These are phyloP conservation scores for Eremophila alpestris DNA, from an alignment of 2,797 vertebrate species.

Conservation along the genomic window DNA sequence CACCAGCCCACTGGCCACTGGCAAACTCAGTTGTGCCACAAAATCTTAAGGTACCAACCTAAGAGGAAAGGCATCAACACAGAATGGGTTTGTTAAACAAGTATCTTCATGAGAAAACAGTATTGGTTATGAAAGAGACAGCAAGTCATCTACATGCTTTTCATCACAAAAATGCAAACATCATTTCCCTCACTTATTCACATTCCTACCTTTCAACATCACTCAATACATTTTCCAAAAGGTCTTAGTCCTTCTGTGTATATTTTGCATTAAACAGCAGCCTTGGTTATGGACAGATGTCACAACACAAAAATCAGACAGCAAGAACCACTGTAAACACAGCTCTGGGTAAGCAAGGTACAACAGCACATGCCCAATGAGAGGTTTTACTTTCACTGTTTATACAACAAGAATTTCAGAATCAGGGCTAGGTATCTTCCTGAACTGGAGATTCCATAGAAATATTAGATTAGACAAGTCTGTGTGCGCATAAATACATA, in stretches of 20 bases:
- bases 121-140: not conserved
- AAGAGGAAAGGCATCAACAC: not conserved
- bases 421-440: not conserved
- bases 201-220: not conserved
- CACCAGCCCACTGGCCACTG: conserved; percentile 93
- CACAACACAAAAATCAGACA: not conserved
- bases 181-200: not conserved
- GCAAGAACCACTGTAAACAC: not conserved
- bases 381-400: not conserved
- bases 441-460: not conserved
- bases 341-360: not conserved
- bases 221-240: not conserved
- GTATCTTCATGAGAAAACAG: not conserved
- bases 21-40: conserved; percentile 95
- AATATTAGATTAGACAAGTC: not conserved
- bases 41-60: conserved; percentile 92
- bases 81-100: not conserved
- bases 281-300: not conserved
- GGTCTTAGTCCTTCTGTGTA: accelerated
- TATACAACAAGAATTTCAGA: not conserved
- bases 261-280: not conserved
- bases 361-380: not conserved
- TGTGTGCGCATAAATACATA: not conserved
- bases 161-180: not conserved
- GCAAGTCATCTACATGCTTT: not conserved